Percentiles rank a stretch among this genome's conserved stretches.
These are phyloP conservation scores for Panurus biarmicus DNA, from an alignment of 2,113 vertebrate genomes.

Conservation along the genomic window DNA sequence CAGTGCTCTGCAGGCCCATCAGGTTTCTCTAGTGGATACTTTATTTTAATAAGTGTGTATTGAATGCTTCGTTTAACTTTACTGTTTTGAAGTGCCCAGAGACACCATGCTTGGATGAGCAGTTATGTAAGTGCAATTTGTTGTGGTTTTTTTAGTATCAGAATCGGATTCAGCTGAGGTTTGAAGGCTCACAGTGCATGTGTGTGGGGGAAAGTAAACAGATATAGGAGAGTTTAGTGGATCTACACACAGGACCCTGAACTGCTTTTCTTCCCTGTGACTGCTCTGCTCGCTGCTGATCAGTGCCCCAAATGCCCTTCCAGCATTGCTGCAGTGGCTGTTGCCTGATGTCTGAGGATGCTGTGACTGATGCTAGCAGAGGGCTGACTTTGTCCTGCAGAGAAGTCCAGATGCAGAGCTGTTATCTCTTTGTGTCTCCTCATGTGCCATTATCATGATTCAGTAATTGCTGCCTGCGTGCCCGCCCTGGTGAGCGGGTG, in stretches of 20 bases:
- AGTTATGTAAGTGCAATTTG: conserved; percentile 51
- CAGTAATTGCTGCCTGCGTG: not conserved
- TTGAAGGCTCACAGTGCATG: not conserved
- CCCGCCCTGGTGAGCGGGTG: fast-evolving
- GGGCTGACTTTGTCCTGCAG: not conserved
- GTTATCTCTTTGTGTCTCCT: not conserved
- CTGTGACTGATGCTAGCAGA: not conserved
- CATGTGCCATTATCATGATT: fast-evolving
- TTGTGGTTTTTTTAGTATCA: conserved; percentile 5
- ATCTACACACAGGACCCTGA: not conserved
- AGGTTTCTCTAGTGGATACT: conserved; percentile 48
- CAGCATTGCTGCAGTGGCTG: not conserved
- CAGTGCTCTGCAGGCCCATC: not conserved
- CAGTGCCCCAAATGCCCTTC: not conserved
- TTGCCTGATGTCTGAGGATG: not conserved
- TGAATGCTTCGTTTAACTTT: conserved; percentile 66
- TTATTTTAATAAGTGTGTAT: conserved; percentile 65
- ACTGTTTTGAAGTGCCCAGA: conserved; percentile 55
- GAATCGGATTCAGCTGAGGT: conserved; percentile 30
- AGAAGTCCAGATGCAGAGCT: not conserved
- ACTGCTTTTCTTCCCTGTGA: not conserved
- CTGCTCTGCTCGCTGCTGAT: not conserved
- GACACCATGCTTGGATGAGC: conserved; percentile 52
- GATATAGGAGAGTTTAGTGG: not conserved
- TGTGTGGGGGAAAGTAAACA: not conserved